Evolutionary conservation across 2,888 invertebrate species (phyloP), one percentile per base, ranked within the genome.

Genomic region (Psococerastis gibbosa): DNA sequence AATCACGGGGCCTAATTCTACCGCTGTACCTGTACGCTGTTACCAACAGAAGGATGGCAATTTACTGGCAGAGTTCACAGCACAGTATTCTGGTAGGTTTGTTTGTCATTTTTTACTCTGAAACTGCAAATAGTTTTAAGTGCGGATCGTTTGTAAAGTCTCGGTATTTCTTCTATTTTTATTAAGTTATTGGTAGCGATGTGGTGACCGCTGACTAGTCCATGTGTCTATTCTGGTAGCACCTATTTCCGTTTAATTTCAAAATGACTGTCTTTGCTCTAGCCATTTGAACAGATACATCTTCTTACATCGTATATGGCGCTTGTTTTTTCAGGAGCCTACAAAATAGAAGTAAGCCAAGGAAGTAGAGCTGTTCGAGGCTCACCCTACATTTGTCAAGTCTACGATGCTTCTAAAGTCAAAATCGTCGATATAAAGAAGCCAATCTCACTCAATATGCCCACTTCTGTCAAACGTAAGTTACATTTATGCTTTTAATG

Each of bases 21-120:
- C 77, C 49, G 83, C 85, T 0, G 68, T 92, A 33, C 87, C 89
- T 0, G 88, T 95, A 1, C 63, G 91, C 46, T 94, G 97, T 57
- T 92, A 92, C 60, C 91, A 91, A 58, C 95, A 95, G 48, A 87
- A 94, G 56, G 91, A 94, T 48, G 95, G 95, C 2, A 80, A 91
- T 55, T 68, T 94, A 45, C 78, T 91, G 58, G 95, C 95, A 0
- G 97, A 98, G 62, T 98, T 84, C 62, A 81, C 80, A 13, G 78
- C 85, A 22, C 76, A 78, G 46, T 78, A 78, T 55, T 73, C 81
- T 18, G 66, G 79, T 78, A 53, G 60, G 59, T 54, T 17, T 17
- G 43, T 23, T 42, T 17, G 5, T 42, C 5, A 16, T 20, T 31
- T 2, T 23, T 31, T 32, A 18, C 32, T 20, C 31, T n/a, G n/a